These are phyloP conservation scores for Mantis religiosa DNA, from an alignment of 2,888 invertebrate genomes.

Conservation along the genomic window DNA sequence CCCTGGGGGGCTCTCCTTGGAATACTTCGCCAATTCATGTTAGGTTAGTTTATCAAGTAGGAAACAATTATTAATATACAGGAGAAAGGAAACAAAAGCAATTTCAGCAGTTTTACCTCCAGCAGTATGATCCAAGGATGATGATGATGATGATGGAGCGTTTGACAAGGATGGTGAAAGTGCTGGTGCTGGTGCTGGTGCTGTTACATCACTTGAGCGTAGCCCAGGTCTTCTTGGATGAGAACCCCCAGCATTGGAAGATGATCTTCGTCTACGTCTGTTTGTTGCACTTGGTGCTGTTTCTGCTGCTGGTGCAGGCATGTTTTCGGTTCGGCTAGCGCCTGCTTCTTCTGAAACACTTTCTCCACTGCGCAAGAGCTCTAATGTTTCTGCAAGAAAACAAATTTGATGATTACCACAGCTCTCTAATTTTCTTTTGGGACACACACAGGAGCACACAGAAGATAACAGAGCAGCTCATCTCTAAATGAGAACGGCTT, in stretches of 20 bases:
- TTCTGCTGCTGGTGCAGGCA: not conserved
- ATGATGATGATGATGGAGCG: no score
- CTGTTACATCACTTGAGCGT: slow-evolving; percentile 12
- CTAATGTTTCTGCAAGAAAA: not conserved
- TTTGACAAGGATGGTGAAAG: not conserved
- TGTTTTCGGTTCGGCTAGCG: not conserved
- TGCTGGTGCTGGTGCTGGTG: slow-evolving; percentile 19
- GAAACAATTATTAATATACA: no score
- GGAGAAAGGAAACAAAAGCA: no score
- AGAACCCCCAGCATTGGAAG: not conserved
- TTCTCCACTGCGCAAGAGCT: not conserved
- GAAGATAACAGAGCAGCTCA: no score
- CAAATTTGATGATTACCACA: not conserved
- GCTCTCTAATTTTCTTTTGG: not conserved
- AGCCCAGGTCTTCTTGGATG: slow-evolving; percentile 2
- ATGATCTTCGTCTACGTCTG: not conserved
- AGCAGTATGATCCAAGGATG: not conserved
- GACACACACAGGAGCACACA: no score
- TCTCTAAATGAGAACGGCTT: no score
- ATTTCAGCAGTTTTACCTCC: not conserved
- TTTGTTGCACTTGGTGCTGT: not conserved
- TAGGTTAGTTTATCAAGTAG: no score
- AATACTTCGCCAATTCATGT: no score
- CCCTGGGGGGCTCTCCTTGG: no score
- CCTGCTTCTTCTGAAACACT: not conserved